Conservation (phyloP, 2,797 vertebrate species). For the Liparis tanakae region DNA sequence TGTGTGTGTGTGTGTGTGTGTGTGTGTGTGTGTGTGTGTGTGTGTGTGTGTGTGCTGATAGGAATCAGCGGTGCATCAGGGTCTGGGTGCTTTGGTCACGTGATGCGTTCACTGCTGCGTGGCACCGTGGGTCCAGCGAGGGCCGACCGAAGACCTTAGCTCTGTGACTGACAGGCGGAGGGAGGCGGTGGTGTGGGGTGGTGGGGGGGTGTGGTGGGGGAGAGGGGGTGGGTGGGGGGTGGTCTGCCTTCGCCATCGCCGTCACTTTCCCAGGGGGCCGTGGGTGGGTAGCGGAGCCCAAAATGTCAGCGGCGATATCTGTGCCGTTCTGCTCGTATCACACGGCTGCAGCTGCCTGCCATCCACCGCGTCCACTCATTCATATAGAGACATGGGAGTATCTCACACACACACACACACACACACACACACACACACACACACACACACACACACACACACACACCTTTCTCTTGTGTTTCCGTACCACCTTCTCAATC, state of each 20-base stretch:
- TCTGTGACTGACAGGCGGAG: constrained; percentile 83
- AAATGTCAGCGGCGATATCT: constrained; percentile 89
- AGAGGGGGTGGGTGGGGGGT: too few species aligned
- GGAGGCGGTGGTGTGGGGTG: constrained; percentile 52
- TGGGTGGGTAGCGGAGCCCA: constrained; percentile 80
- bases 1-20: too few species aligned
- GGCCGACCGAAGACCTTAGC: constrained; percentile 69
- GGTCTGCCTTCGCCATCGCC: constrained; percentile 76
- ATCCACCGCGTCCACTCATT: constrained; percentile 68
- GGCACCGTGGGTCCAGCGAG: constrained; percentile 52
- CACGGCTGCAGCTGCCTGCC: constrained; percentile 79
- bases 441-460: background rate
- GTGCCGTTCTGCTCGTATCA: constrained; percentile 78
- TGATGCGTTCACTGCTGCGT: constrained; percentile 32
- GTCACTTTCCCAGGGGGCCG: constrained; percentile 81
- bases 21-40: too few species aligned
- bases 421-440: constrained; percentile 1
- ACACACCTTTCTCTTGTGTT: constrained; percentile 27
- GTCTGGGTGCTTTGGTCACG: constrained; percentile 59
- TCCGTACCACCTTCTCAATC: constrained; percentile 43
- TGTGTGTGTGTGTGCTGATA: too few species aligned
- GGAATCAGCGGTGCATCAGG: constrained; percentile 81
- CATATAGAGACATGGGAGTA: constrained; percentile 65
- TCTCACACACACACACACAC: constrained; percentile 34
- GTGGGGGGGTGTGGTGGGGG: too few species aligned